Conservation (phyloP, 2,113 vertebrate species). For the Phalacrocorax pelagicus region DNA sequence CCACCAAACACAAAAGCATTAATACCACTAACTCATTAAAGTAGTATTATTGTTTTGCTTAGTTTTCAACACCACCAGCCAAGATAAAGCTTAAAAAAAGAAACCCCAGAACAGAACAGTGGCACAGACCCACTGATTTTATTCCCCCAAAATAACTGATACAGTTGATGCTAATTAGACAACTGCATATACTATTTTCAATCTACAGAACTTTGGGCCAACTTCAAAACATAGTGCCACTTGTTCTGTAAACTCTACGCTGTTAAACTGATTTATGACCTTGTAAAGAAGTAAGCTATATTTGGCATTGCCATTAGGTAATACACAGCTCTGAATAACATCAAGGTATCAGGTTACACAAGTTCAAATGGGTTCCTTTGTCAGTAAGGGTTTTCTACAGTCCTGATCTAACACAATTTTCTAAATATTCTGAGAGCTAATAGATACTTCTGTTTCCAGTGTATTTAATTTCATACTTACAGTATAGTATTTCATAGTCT, state of each 20-base stretch:
- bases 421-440: not conserved
- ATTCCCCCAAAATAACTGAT: not conserved
- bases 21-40: not conserved
- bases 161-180: slow-evolving; percentile 25
- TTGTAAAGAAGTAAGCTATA: slow-evolving; percentile 61
- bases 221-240: not conserved
- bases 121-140: not conserved
- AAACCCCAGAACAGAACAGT: not conserved
- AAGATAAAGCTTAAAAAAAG: not conserved
- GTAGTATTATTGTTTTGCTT: not conserved
- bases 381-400: slow-evolving; percentile 12
- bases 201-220: slow-evolving; percentile 20
- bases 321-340: slow-evolving; percentile 55
- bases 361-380: slow-evolving; percentile 34
- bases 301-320: slow-evolving; percentile 63
- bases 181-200: slow-evolving; percentile 32
- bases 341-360: slow-evolving; percentile 52
- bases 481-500: slow-evolving; percentile 99
- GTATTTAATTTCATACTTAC: slow-evolving; percentile 80
- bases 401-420: not conserved
- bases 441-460: not conserved
- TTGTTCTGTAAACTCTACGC: slow-evolving; percentile 1
- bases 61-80: not conserved
- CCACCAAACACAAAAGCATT: not conserved
- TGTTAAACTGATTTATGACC: slow-evolving; percentile 61